These are phyloP conservation scores for Setipinna tenuifilis DNA, from an alignment of 2,797 vertebrate genomes.

Conservation along the genomic window DNA sequence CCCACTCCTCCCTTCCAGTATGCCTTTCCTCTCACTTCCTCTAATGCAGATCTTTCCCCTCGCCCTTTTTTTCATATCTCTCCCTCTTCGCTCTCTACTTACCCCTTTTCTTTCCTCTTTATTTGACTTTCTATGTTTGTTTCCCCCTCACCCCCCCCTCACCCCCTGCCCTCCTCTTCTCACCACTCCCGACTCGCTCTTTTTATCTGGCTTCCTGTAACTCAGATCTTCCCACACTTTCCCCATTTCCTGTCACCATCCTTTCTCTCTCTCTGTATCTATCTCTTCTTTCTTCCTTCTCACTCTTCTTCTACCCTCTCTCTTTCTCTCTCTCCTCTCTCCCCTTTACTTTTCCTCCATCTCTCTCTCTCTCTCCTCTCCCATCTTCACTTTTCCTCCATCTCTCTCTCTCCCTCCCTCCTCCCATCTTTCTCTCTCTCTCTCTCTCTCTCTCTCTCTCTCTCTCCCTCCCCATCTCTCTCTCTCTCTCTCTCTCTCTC, in stretches of 20 bases:
- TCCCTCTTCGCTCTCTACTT: constrained; percentile 22
- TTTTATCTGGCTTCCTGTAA: constrained; percentile 11
- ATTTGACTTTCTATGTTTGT: constrained; percentile 32
- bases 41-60: neutral
- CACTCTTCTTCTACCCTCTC: neutral
- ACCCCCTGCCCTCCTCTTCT: neutral
- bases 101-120: constrained; percentile 28
- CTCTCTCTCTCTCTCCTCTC: constrained; percentile 23
- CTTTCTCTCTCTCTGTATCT: neutral
- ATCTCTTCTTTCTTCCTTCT: constrained; percentile 18
- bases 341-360: constrained; percentile 36
- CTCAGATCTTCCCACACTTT: constrained; percentile 26
- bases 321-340: constrained; percentile 35
- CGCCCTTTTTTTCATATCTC: neutral
- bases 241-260: neutral
- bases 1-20: neutral
- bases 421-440: constrained; percentile 32
- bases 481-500: constrained; percentile 37
- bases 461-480: constrained; percentile 19
- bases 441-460: neutral
- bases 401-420: constrained; percentile 32
- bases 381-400: no score
- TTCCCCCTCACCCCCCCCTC: neutral
- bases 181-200: neutral
- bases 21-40: neutral